Percentiles rank a stretch among this genome's conserved stretches.
Conservation (phyloP, 2,888 invertebrate genomes). For the Synanthedon andrenaeformis region DNA sequence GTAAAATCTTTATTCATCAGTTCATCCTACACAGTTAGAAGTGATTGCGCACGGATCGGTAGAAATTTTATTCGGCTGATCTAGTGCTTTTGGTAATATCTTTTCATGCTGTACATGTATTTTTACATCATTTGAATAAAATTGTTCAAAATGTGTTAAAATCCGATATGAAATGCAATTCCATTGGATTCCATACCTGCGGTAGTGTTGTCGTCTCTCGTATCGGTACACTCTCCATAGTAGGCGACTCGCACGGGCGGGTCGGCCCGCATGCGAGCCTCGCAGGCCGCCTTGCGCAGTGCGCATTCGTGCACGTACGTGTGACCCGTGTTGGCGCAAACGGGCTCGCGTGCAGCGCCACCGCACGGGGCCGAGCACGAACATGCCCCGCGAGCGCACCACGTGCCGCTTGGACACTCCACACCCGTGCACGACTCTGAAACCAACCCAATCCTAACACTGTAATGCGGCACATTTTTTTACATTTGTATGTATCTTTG, state of each 20-base stretch:
- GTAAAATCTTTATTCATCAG: too few species aligned
- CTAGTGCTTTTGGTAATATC: too few species aligned
- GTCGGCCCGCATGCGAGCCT: conserved; percentile 74
- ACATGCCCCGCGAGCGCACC: conserved; percentile 86
- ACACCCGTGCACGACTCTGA: conserved; percentile 82
- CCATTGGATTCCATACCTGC: conserved; percentile 17
- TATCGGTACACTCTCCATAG: conserved; percentile 82
- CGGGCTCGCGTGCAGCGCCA: conserved; percentile 74
- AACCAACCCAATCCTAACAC: too few species aligned
- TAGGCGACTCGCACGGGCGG: conserved; percentile 69
- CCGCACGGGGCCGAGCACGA: conserved; percentile 85
- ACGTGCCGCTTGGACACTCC: conserved; percentile 82
- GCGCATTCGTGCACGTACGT: conserved; percentile 88
- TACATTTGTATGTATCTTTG: neutral
- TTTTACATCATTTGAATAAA: too few species aligned
- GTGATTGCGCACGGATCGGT: too few species aligned
- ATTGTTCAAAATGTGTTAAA: too few species aligned
- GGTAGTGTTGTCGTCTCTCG: conserved; percentile 69
- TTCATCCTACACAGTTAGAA: too few species aligned
- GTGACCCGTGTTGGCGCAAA: conserved; percentile 81
- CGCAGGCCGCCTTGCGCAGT: conserved; percentile 80
- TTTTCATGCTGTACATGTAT: too few species aligned
- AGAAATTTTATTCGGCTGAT: too few species aligned
- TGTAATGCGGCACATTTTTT: too few species aligned
- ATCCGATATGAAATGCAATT: too few species aligned